phyloP scores from a whole-genome alignment of 1,140 invertebrate species.

The Apis cerana region DNA sequence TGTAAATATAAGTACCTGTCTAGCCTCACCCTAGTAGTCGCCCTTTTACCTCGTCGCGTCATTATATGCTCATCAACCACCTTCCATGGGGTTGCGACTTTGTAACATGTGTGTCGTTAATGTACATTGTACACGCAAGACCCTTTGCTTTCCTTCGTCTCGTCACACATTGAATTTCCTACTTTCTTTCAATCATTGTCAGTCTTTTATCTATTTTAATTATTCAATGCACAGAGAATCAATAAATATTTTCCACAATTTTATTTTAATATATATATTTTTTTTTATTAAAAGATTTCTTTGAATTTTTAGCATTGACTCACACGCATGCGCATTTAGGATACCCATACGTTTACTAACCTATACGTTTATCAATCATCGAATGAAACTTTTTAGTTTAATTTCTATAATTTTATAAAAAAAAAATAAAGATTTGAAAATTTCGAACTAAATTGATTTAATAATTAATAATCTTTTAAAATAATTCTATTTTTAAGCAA shows the following conservation, averaged over 20 bases:
- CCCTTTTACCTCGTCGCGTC: conserved; percentile 57
- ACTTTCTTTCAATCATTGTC: conserved; percentile 10
- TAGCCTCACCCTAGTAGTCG: conserved; percentile 50
- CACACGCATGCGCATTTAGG: no score
- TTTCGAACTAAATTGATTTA: no score
- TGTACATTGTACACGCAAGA: conserved; percentile 50
- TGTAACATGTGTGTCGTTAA: conserved; percentile 60
- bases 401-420: no score
- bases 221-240: neutral
- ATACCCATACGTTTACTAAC: no score
- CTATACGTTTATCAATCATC: no score
- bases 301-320: no score
- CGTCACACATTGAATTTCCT: neutral
- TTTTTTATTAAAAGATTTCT: no score
- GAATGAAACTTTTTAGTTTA: no score
- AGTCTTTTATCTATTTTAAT: no score
- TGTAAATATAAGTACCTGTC: conserved; percentile 73
- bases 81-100: conserved; percentile 62
- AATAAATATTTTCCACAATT: neutral
- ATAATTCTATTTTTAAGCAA: no score
- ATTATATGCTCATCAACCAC: conserved; percentile 74
- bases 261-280: neutral
- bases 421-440: no score
- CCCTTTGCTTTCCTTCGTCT: conserved; percentile 11
- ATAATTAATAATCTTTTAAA: no score